These are phyloP conservation scores for Glossosoma conforme DNA, from an alignment of 1,140 invertebrate species.

Conservation along the genomic window DNA sequence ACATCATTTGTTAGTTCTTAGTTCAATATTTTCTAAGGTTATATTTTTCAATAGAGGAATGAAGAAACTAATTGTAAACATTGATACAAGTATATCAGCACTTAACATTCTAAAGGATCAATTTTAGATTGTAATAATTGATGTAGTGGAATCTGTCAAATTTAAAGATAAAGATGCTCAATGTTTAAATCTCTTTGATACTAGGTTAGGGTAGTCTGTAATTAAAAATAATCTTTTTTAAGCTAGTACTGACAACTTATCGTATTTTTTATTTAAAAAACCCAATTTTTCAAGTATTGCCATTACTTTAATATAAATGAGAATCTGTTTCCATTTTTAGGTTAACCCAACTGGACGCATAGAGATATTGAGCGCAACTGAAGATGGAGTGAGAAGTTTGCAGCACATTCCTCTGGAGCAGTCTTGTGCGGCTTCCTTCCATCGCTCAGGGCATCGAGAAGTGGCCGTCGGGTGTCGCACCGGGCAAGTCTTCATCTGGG, in stretches of 20 bases:
- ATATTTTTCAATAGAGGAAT: background rate
- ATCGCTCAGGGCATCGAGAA: slow-evolving; percentile 42
- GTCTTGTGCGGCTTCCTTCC: slow-evolving; percentile 44
- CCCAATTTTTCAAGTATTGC: background rate
- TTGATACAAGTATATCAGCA: background rate
- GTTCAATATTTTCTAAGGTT: background rate
- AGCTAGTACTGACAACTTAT: background rate
- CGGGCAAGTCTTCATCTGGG: slow-evolving; percentile 47
- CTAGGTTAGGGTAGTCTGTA: background rate
- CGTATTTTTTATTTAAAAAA: background rate
- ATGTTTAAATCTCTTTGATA: background rate
- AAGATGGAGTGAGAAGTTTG: slow-evolving; percentile 42
- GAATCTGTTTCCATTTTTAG: slow-evolving; percentile 34
- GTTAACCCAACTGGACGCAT: slow-evolving; percentile 41
- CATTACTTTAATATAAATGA: background rate
- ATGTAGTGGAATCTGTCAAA: background rate
- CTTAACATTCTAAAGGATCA: background rate
- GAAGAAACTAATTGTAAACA: background rate
- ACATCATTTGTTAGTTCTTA: background rate
- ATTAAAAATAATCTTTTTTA: background rate
- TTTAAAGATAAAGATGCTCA: slow-evolving; percentile 2
- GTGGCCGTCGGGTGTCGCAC: slow-evolving; percentile 43
- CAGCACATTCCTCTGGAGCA: slow-evolving; percentile 44
- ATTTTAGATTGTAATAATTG: slow-evolving; percentile 2
- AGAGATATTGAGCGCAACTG: slow-evolving; percentile 43